These are phyloP conservation scores for Cotesia glomerata DNA, from an alignment of 1,140 invertebrate species.

Conservation along the genomic window DNA sequence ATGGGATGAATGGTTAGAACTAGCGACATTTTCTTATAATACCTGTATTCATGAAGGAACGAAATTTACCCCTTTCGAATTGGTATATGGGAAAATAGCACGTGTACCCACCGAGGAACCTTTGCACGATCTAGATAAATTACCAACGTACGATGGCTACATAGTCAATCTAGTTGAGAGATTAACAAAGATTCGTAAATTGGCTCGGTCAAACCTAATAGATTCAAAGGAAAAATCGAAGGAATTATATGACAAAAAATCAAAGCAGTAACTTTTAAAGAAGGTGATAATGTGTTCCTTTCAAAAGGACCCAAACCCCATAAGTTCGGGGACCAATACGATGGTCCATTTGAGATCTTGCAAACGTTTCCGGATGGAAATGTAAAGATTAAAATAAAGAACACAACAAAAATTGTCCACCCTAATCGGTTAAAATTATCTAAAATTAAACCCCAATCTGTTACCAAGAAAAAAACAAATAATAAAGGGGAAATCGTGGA, in stretches of 20 bases:
- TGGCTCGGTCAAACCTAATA: constrained; percentile 9
- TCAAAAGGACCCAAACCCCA: too few species aligned
- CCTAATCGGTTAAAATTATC: neutral
- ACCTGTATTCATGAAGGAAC: neutral
- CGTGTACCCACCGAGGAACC: neutral
- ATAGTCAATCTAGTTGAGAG: neutral
- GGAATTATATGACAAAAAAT: constrained; percentile 11
- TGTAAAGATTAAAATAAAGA: neutral
- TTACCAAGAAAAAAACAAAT: too few species aligned
- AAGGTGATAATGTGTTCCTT: neutral
- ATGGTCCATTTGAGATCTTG: constrained; percentile 6
- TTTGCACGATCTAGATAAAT: neutral
- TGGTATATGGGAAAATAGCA: neutral
- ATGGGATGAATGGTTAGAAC: too few species aligned
- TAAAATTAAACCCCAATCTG: too few species aligned
- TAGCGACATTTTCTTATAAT: neutral
- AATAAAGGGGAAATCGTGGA: too few species aligned
- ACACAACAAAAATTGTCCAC: neutral
- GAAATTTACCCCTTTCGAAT: neutral
- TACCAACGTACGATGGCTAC: constrained; percentile 10
- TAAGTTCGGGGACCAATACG: constrained; percentile 1
- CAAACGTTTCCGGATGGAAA: neutral
- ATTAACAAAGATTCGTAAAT: neutral
- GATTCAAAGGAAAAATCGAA: neutral
- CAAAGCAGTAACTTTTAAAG: neutral